Evolutionary conservation across 2,888 invertebrate species (phyloP).

Genomic region (Amiota communis): DNA sequence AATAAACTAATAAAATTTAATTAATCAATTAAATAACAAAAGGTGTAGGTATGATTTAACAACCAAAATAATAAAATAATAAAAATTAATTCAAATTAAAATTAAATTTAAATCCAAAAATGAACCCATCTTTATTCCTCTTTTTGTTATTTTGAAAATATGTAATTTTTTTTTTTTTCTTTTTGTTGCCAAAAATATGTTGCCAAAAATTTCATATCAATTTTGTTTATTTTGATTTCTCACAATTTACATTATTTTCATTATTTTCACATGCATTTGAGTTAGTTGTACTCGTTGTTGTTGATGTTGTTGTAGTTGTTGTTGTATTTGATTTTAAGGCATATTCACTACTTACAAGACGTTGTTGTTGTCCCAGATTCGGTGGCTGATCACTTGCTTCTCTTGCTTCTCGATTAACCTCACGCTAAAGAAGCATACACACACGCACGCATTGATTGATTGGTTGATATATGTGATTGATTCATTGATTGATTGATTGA

Average conservation of each 20-base stretch:
- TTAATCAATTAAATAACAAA: no score
- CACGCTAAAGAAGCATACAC: conserved; percentile 56
- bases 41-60: no score
- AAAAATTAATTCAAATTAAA: no score
- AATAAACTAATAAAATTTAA: no score
- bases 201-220: no score
- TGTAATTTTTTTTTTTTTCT: no score
- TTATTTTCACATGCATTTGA: conserved; percentile 4
- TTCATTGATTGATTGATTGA: neutral
- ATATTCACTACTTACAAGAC: conserved; percentile 65
- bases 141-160: no score
- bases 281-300: conserved; percentile 27
- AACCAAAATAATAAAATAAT: no score
- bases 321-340: conserved; percentile 30
- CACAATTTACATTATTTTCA: conserved; percentile 29
- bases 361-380: conserved; percentile 61
- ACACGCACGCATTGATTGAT: conserved; percentile 25
- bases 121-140: no score
- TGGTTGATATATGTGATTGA: conserved; percentile 4
- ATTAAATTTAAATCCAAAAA: no score
- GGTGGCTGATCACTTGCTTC: conserved; percentile 68
- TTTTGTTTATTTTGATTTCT: conserved; percentile 18
- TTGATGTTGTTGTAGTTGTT: conserved; percentile 37
- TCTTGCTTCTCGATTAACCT: conserved; percentile 68
- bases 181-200: no score